A percentile compares a stretch with the other conserved stretches of the same genome.
Conservation (phyloP, 2,797 vertebrate genomes). For the Garrulus glandarius region DNA sequence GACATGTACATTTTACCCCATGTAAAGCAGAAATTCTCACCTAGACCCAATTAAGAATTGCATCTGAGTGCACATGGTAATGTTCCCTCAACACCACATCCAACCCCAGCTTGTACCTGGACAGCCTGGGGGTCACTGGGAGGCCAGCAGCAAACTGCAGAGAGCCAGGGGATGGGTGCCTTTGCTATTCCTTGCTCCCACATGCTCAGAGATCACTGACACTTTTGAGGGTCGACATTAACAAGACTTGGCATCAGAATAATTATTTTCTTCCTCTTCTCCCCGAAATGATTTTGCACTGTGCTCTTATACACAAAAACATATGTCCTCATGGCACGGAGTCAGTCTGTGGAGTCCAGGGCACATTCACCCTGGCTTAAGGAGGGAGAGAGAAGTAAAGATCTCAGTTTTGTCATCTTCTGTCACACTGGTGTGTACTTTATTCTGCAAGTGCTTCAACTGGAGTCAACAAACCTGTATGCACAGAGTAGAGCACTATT, state of each 20-base stretch:
- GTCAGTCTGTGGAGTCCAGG: background rate
- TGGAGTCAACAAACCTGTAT: background rate
- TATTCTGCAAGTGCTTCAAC: background rate
- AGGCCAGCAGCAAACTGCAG: background rate
- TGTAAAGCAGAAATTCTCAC: background rate
- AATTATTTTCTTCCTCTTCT: background rate
- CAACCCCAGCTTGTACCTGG: background rate
- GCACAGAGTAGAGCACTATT: background rate
- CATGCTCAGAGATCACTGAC: background rate
- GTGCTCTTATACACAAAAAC: background rate
- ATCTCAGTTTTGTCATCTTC: background rate
- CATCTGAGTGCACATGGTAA: background rate
- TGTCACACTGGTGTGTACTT: background rate
- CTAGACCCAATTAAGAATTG: background rate
- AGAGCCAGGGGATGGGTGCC: background rate
- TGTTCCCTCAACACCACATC: background rate
- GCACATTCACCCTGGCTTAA: background rate
- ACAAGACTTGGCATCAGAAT: background rate
- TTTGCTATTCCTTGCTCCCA: background rate
- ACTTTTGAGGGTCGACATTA: background rate
- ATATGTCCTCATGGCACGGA: background rate
- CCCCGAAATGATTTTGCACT: background rate
- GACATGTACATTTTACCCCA: background rate
- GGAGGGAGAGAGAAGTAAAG: background rate
- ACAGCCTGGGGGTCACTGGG: background rate